These are phyloP conservation scores for Chaitophorus viminalis DNA, from an alignment of 2,888 invertebrate species.

Conservation along the genomic window DNA sequence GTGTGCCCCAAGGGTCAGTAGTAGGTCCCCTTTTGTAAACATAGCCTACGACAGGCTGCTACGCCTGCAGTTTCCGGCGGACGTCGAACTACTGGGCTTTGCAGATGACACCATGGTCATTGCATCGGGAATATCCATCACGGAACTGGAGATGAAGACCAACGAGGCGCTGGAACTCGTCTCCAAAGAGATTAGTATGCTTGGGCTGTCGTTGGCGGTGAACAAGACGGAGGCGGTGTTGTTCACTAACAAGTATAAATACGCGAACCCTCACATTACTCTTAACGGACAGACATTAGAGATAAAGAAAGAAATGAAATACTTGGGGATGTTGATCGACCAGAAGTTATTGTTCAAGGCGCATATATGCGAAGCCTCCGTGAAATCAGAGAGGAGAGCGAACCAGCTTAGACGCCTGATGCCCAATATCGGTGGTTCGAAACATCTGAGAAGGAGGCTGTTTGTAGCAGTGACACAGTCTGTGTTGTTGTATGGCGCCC, in stretches of 20 bases:
- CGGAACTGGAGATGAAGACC: neutral
- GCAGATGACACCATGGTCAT: conserved; percentile 1
- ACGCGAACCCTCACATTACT: neutral
- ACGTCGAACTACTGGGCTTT: neutral
- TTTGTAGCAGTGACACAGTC: neutral
- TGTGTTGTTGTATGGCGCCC: neutral
- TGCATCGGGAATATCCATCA: neutral
- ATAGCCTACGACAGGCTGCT: conserved; percentile 2
- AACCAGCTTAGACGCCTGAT: neutral
- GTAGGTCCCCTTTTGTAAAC: conserved; percentile 6
- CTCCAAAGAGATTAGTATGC: neutral
- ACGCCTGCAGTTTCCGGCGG: neutral
- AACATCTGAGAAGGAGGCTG: conserved; percentile 2
- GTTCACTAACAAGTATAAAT: neutral
- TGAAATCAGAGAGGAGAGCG: neutral
- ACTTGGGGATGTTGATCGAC: neutral
- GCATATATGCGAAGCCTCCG: neutral
- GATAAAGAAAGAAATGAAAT: neutral
- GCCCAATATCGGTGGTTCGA: neutral
- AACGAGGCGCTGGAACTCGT: neutral
- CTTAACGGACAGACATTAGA: neutral
- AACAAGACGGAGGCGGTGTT: conserved; percentile 8
- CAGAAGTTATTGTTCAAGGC: neutral
- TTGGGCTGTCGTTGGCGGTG: neutral
- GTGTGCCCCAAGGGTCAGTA: conserved; percentile 18